Evolutionary conservation across 2,888 invertebrate species (phyloP), one percentile per base, ranked within the genome.

Genomic region (Danaus chrysippus): DNA sequence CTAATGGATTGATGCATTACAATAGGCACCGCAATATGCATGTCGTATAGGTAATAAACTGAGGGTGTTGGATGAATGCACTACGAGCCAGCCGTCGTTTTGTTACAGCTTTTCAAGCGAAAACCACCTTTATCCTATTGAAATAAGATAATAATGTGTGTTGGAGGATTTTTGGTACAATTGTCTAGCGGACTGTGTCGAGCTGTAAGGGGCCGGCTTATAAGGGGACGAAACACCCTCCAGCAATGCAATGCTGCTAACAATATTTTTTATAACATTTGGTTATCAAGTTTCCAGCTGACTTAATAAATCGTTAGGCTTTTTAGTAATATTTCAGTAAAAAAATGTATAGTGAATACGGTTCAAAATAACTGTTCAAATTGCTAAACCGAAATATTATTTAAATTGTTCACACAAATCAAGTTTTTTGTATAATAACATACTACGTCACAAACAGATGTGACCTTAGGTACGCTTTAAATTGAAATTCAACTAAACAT

Each of bases 61-160:
- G 81, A 82, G 89, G 89, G 88, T 87, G 87, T 81, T 78, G 80
- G 78, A 82, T 83, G 86, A 86, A 88, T 85, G 85, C 83, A 82
- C 81, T 81, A 69, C 73, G 81, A 77, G 54, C 59, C 54, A n/a
- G 59, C 61, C 43, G 61, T 59, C 52, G 49, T 23, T 54, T 41
- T 65, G 44, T 58, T 52, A 57, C 44, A 42, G 17, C 23, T 61
- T 71, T 59, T 63, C 70, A 68, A 63, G 63, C 64, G 52, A 83
- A 73, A 77, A 75, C 76, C 71, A 67, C 65, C 78, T 76, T 71
- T 87, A 82, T 75, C 44, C 6, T 59, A 63, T 46, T 49, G 66
- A 10, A 63, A 71, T 79, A 86, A 75, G 75, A 72, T 64, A 64
- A 63, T 52, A 60, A 52, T 57, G 49, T 2, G 44, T 46, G 68